Percentiles rank a stretch among this genome's conserved stretches.
These are phyloP conservation scores for Ptychobarbus kaznakovi DNA, from an alignment of 2,797 vertebrate species.

Conservation along the genomic window DNA sequence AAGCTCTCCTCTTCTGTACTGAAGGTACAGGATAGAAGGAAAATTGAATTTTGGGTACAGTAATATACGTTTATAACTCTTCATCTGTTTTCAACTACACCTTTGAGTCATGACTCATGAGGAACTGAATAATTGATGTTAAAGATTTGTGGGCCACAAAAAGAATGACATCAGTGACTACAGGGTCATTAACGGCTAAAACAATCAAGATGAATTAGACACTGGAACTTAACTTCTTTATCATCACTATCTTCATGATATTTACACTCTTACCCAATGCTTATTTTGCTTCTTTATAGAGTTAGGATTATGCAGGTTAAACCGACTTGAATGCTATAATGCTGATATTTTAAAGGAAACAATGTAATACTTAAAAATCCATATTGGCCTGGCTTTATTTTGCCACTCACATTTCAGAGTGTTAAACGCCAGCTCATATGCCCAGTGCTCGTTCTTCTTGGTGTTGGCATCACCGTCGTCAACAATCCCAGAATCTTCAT, in stretches of 20 bases:
- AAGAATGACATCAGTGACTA: conserved; percentile 32
- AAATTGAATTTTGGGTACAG: neutral
- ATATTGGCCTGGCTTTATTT: conserved; percentile 36
- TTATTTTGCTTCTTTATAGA: neutral
- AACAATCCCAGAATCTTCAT: neutral
- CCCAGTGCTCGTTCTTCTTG: conserved; percentile 69
- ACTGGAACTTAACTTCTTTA: neutral
- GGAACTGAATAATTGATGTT: conserved; percentile 42
- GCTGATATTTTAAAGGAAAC: neutral
- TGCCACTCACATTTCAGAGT: conserved; percentile 87
- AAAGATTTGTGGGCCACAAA: conserved; percentile 32
- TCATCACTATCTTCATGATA: neutral
- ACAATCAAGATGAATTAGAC: conserved; percentile 6
- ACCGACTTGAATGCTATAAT: neutral
- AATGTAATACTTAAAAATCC: neutral
- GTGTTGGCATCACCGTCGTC: conserved; percentile 37
- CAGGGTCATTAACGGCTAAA: conserved; percentile 9
- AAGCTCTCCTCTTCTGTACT: conserved; percentile 2
- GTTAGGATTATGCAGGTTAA: neutral
- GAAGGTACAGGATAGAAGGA: neutral
- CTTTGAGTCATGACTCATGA: conserved; percentile 18
- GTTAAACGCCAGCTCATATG: conserved; percentile 88
- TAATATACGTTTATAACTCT: conserved; percentile 22
- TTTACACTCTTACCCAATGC: neutral
- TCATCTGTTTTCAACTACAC: conserved; percentile 20